Evolutionary conservation across 2,113 vertebrate genomes (phyloP).

Genomic region (Erythrocercus mccallii): DNA sequence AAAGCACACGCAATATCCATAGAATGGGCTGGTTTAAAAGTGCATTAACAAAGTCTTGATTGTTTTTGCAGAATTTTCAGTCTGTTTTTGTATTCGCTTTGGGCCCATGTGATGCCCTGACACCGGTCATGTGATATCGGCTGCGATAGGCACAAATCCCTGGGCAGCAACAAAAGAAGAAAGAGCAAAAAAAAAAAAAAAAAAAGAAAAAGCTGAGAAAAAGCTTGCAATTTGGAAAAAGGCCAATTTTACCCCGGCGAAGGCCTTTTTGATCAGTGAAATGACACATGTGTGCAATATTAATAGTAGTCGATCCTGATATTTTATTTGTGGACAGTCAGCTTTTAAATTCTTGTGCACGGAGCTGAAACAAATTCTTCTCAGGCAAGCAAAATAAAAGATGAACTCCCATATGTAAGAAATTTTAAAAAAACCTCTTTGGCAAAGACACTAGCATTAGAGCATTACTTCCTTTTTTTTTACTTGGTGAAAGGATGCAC

Average conservation of each 20-base stretch:
- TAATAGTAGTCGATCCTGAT: conserved; percentile 80
- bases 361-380: conserved; percentile 46
- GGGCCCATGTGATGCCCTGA: conserved; percentile 80
- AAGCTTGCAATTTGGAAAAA: conserved; percentile 81
- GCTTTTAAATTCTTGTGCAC: conserved; percentile 64
- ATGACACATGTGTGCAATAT: conserved; percentile 88
- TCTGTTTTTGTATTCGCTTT: conserved; percentile 74
- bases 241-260: conserved; percentile 73
- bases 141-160: conserved; percentile 83
- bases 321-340: conserved; percentile 63
- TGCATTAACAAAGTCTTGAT: conserved; percentile 69
- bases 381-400: conserved; percentile 51
- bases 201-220: conserved; percentile 81
- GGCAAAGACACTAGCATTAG: neutral
- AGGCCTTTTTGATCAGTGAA: conserved; percentile 79
- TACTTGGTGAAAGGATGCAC: conserved; percentile 38
- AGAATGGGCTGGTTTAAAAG: conserved; percentile 1
- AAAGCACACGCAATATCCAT: neutral
- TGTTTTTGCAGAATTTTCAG: conserved; percentile 75
- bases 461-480: conserved; percentile 31
- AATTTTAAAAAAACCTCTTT: conserved; percentile 13
- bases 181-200: conserved; percentile 78
- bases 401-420: conserved; percentile 41
- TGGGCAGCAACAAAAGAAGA: conserved; percentile 81
- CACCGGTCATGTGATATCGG: conserved; percentile 78